These are phyloP conservation scores for Callitettix versicolor DNA, from an alignment of 1,140 invertebrate genomes.

Conservation along the genomic window DNA sequence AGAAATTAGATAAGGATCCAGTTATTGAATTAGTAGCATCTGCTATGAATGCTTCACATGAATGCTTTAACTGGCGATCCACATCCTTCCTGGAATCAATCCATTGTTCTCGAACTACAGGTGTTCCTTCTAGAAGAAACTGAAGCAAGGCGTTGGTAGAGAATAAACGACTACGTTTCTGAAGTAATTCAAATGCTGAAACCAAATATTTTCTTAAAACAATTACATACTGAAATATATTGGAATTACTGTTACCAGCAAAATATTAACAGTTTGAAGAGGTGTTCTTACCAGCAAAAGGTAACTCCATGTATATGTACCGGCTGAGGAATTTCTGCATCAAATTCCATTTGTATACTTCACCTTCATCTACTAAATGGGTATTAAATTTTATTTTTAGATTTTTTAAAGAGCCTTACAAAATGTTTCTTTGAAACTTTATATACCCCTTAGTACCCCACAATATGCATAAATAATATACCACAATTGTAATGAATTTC, in stretches of 20 bases:
- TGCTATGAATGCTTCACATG: constrained; percentile 86
- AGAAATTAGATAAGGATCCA: constrained; percentile 55
- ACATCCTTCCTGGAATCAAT: constrained; percentile 92
- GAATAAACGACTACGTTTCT: constrained; percentile 79
- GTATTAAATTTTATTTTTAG: too few relatives aligned
- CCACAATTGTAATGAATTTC: too few relatives aligned
- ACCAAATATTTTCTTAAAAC: constrained; percentile 14
- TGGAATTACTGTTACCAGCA: too few relatives aligned
- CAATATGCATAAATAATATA: too few relatives aligned
- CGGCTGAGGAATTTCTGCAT: too few relatives aligned
- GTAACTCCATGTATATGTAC: background rate
- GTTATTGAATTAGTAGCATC: constrained; percentile 66
- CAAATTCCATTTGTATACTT: too few relatives aligned
- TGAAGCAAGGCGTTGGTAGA: constrained; percentile 86
- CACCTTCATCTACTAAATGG: too few relatives aligned
- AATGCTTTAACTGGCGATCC: constrained; percentile 77
- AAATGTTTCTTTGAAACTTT: too few relatives aligned
- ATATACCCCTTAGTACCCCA: too few relatives aligned
- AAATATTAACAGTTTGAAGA: constrained; percentile 5
- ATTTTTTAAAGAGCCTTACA: too few relatives aligned
- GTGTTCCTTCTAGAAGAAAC: constrained; percentile 82
- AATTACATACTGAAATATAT: background rate
- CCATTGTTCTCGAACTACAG: constrained; percentile 82
- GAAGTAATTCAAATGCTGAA: constrained; percentile 69
- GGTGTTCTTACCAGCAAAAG: background rate